Percentiles rank a stretch among this genome's conserved stretches.
These are phyloP conservation scores for Coccyzus lansbergi DNA, from an alignment of 2,797 vertebrate species.

Conservation along the genomic window DNA sequence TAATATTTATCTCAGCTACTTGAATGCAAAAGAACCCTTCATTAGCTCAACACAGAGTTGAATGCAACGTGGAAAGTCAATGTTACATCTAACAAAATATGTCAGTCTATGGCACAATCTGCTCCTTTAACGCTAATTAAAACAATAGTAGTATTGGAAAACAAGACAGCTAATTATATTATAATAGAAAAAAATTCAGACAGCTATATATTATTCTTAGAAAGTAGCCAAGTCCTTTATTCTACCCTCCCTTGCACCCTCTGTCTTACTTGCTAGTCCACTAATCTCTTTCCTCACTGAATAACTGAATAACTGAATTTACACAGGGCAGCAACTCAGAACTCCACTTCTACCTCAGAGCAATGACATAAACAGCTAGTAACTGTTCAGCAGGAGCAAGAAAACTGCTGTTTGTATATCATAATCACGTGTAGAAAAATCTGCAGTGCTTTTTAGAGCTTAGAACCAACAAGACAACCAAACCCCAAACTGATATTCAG, in stretches of 20 bases:
- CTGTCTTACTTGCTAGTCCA: background rate
- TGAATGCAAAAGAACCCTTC: background rate
- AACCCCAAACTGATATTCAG: background rate
- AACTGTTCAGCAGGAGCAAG: background rate
- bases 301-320: background rate
- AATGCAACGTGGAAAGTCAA: background rate
- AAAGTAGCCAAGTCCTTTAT: background rate
- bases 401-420: background rate
- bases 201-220: background rate
- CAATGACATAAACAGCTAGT: background rate
- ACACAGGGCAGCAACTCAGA: background rate
- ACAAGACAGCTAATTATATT: background rate
- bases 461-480: background rate
- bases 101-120: background rate
- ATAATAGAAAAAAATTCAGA: background rate
- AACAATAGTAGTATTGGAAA: background rate
- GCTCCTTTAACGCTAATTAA: background rate
- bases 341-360: background rate
- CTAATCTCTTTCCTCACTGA: background rate
- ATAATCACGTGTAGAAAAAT: fast-evolving
- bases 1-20: background rate
- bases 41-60: background rate
- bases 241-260: background rate
- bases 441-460: background rate
- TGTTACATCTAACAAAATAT: background rate